Evolutionary conservation across 2,797 vertebrate species (phyloP).

Genomic region (Dallia pectoralis): DNA sequence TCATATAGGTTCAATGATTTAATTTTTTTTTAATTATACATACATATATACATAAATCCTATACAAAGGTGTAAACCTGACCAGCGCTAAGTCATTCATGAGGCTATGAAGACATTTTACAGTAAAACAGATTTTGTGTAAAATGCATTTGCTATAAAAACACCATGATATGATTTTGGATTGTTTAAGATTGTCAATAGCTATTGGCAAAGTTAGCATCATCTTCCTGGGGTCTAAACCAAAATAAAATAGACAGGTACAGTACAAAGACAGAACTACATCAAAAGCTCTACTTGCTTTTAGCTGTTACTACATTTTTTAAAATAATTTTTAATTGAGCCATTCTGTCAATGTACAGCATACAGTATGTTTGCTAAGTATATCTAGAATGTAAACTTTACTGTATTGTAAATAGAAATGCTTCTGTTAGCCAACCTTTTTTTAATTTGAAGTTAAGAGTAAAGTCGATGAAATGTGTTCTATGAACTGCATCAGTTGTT

Average conservation of each 20-base stretch:
- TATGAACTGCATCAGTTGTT: conserved; percentile 57
- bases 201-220: too few species aligned
- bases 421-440: conserved; percentile 69
- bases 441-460: conserved; percentile 59
- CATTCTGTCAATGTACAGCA: conserved; percentile 57
- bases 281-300: too few species aligned
- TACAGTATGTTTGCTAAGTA: conserved; percentile 59
- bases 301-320: too few species aligned
- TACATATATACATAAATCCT: background rate
- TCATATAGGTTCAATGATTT: conserved; percentile 31
- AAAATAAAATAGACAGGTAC: conserved; percentile 14
- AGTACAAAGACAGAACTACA: too few species aligned
- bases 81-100: conserved; percentile 18
- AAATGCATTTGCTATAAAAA: too few species aligned
- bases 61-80: conserved; percentile 3
- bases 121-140: conserved; percentile 2
- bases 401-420: conserved; percentile 82
- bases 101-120: conserved; percentile 7
- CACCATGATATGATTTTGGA: too few species aligned
- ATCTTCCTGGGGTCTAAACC: too few species aligned
- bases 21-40: conserved; percentile 7
- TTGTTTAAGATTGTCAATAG: too few species aligned
- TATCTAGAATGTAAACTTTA: conserved; percentile 80
- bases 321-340: conserved; percentile 56
- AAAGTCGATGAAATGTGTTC: conserved; percentile 52